Evolutionary conservation across 1,140 invertebrate species (phyloP).

Genomic region (Brachionus angularis): DNA sequence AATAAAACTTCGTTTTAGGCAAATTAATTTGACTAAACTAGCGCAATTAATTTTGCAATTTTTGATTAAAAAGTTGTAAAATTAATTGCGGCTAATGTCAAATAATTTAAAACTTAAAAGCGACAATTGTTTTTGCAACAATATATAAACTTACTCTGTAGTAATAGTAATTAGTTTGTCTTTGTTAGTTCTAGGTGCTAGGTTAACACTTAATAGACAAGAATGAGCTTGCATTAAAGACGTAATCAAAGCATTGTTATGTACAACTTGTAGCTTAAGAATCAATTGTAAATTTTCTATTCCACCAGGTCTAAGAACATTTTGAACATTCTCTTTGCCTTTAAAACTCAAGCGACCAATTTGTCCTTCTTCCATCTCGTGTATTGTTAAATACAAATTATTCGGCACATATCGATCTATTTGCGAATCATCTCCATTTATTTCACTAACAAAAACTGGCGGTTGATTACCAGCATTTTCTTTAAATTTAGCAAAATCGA

Average conservation of each 20-base stretch:
- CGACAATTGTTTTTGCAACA: no score
- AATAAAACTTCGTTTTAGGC: no score
- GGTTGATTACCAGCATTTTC: constrained; percentile 52
- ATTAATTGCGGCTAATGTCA: no score
- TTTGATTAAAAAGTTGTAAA: no score
- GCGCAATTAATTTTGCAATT: no score
- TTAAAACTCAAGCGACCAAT: constrained; percentile 54
- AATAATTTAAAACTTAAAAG: no score
- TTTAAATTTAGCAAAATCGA: constrained; percentile 55
- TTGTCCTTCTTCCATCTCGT: constrained; percentile 56
- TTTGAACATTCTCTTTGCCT: constrained; percentile 50
- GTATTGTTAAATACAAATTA: constrained; percentile 50
- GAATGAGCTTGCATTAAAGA: constrained; percentile 23
- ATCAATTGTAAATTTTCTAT: constrained; percentile 53
- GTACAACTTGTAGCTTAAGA: constrained; percentile 53
- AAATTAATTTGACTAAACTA: no score
- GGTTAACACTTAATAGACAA: constrained; percentile 10
- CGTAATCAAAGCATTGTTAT: constrained; percentile 50
- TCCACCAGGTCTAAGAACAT: constrained; percentile 51
- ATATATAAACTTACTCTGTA: constrained; percentile 7
- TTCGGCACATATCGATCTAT: constrained; percentile 49
- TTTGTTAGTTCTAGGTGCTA: constrained; percentile 17
- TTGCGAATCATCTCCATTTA: constrained; percentile 53
- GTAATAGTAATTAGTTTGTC: constrained; percentile 1
- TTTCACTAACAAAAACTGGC: constrained; percentile 52